A percentile compares a stretch with the other conserved stretches of the same genome.
Conservation (phyloP, 2,888 invertebrate genomes). For the Lapara coniferarum region DNA sequence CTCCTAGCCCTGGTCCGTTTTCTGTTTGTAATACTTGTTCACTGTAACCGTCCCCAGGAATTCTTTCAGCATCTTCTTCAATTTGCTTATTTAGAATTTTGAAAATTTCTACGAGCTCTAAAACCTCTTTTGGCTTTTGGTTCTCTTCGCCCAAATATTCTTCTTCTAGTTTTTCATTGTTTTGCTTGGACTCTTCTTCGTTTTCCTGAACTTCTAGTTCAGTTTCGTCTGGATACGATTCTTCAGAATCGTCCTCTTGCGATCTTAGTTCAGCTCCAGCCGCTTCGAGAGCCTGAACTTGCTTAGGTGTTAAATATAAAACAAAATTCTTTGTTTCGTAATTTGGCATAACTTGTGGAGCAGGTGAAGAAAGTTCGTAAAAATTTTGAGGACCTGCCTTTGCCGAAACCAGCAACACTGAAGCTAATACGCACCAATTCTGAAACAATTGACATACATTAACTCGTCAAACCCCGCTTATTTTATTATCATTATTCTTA, state of each 20-base stretch:
- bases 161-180: conserved; percentile 31
- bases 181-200: conserved; percentile 37
- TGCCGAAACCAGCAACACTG: conserved; percentile 44
- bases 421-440: conserved; percentile 51
- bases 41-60: not conserved
- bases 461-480: too few species aligned
- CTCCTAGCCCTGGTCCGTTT: conserved; percentile 7
- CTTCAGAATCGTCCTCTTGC: conserved; percentile 37
- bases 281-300: conserved; percentile 61
- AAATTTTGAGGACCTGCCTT: conserved; percentile 54
- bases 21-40: conserved; percentile 28
- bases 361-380: conserved; percentile 38
- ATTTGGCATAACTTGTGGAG: conserved; percentile 37
- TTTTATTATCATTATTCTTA: too few species aligned
- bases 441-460: conserved; percentile 46
- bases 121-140: conserved; percentile 6
- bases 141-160: conserved; percentile 2
- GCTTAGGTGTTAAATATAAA: conserved; percentile 66
- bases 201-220: conserved; percentile 33
- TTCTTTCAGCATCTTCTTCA: conserved; percentile 7
- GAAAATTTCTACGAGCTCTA: conserved; percentile 36
- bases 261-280: conserved; percentile 51
- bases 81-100: conserved; percentile 37
- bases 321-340: conserved; percentile 62
- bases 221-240: conserved; percentile 34